phyloP scores from a whole-genome alignment of 2,888 invertebrate species.

The Lacanobia oleracea region DNA sequence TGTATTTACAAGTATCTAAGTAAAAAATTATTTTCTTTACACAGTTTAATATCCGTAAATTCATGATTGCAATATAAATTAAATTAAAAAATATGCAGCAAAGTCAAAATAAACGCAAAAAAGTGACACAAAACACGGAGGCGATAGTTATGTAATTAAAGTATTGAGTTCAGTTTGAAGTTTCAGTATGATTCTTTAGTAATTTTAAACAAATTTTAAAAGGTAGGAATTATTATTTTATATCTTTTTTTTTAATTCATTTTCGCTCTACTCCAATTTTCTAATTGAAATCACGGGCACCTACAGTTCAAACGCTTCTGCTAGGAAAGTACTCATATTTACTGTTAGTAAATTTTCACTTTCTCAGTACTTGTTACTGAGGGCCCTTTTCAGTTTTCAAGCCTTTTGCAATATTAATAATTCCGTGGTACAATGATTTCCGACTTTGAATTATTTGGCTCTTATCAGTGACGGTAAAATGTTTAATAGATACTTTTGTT shows the following conservation, averaged over 20 bases:
- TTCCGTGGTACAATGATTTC: conserved; percentile 39
- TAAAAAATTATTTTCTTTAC: background rate
- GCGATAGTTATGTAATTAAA: background rate
- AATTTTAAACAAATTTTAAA: background rate
- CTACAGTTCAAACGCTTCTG: conserved; percentile 19
- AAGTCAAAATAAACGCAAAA: too few relatives aligned
- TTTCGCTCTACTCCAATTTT: background rate
- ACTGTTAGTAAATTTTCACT: conserved; percentile 20
- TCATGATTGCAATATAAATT: background rate
- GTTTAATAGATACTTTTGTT: background rate
- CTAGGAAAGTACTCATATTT: conserved; percentile 11
- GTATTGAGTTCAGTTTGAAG: background rate
- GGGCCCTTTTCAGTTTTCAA: conserved; percentile 30
- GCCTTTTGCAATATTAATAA: conserved; percentile 51
- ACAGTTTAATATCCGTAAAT: background rate
- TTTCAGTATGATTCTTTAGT: background rate
- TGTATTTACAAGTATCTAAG: too few relatives aligned
- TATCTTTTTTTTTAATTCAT: background rate
- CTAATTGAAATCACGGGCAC: conserved; percentile 19
- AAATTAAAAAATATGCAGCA: too few relatives aligned
- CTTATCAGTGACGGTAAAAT: background rate
- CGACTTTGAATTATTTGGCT: conserved; percentile 16
- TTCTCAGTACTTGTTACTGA: conserved; percentile 34
- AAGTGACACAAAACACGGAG: background rate
- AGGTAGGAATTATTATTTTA: background rate